Conservation (phyloP, 2,797 vertebrate genomes). For the Sebastiscus tertius region DNA sequence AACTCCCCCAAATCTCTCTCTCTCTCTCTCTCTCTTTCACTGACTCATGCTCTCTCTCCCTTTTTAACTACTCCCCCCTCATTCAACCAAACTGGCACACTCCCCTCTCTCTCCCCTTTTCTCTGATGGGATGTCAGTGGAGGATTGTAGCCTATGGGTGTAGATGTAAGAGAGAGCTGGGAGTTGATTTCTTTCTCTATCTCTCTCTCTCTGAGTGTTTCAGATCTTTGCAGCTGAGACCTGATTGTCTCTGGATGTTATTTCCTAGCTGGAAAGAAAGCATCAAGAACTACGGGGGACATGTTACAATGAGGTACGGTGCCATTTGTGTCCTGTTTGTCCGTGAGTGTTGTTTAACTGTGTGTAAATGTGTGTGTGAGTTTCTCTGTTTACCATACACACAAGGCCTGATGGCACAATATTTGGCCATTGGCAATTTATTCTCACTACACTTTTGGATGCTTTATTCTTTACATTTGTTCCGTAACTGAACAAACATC, state of each 20-base stretch:
- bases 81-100: conserved; percentile 59
- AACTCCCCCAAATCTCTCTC: conserved; percentile 49
- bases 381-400: not conserved
- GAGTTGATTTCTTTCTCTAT: conserved; percentile 50
- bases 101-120: conserved; percentile 24
- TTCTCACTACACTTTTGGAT: not conserved
- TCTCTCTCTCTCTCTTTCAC: not conserved
- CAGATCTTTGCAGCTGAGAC: conserved; percentile 60
- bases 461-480: not conserved
- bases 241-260: conserved; percentile 60
- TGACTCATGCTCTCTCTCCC: conserved; percentile 38
- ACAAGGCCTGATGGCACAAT: conserved; percentile 6
- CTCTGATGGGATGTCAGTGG: conserved; percentile 71
- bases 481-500: not conserved
- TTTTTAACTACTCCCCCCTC: conserved; percentile 39
- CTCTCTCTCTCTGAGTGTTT: conserved; percentile 32
- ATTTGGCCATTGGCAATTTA: not conserved
- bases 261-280: conserved; percentile 37
- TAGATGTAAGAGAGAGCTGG: conserved; percentile 65
- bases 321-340: conserved; percentile 27
- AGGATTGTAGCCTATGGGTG: conserved; percentile 75
- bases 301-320: conserved; percentile 66
- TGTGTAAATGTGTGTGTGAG: not conserved
- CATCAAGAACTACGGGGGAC: conserved; percentile 14
- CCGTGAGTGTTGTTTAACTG: conserved; percentile 1